Percentiles rank a stretch among this genome's conserved stretches.
Conservation (phyloP, 2,888 invertebrate species). For the Ichneumoninae sp. region DNA sequence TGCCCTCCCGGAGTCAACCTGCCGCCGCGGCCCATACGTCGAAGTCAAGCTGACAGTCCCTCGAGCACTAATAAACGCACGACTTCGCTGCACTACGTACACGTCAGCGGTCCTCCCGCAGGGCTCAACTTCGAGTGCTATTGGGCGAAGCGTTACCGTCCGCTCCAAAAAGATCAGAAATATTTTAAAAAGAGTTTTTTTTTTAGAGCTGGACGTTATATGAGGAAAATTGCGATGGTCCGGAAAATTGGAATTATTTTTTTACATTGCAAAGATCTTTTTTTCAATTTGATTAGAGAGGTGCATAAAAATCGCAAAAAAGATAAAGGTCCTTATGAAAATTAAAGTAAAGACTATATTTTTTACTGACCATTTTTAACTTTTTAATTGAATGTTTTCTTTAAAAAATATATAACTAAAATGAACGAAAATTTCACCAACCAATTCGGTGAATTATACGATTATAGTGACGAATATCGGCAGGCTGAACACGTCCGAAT, state of each 20-base stretch:
- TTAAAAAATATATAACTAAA: neutral
- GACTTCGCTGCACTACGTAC: constrained; percentile 6
- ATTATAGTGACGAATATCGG: no score
- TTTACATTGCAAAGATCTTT: neutral
- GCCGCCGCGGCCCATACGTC: constrained; percentile 27
- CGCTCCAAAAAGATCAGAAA: neutral
- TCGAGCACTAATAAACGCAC: constrained; percentile 34
- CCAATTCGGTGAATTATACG: neutral
- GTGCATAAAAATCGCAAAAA: neutral
- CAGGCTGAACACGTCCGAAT: neutral
- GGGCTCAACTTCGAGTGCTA: neutral
- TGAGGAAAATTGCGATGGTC: no score
- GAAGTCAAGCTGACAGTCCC: constrained; percentile 45
- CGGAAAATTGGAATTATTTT: no score
- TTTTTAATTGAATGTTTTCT: neutral
- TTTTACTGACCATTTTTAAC: no score
- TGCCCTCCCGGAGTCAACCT: constrained; percentile 11
- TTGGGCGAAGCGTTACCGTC: neutral
- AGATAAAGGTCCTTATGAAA: no score
- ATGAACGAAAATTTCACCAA: neutral
- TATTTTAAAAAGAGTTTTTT: no score
- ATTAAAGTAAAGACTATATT: no score
- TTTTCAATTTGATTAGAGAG: no score
- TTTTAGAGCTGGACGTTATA: no score
- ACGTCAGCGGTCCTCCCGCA: neutral